phyloP scores from a whole-genome alignment of 2,888 invertebrate genomes.

The Plebejus anna region DNA sequence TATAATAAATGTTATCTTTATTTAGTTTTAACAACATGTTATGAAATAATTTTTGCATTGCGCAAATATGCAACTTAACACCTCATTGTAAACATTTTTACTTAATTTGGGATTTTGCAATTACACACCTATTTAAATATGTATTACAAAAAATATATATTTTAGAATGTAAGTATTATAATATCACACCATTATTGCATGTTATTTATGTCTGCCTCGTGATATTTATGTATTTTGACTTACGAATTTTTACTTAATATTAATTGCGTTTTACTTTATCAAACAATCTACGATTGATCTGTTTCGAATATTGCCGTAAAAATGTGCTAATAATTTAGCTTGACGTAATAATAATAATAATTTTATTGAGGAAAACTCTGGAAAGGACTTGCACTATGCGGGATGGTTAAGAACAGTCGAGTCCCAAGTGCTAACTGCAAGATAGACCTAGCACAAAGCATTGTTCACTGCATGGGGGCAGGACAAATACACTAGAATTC shows the following conservation, averaged over 20 bases:
- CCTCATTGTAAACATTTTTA: background rate
- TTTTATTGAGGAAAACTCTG: background rate
- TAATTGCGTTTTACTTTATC: too few relatives aligned
- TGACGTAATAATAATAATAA: background rate
- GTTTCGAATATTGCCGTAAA: too few relatives aligned
- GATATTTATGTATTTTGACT: too few relatives aligned
- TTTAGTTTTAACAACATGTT: background rate
- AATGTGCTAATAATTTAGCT: too few relatives aligned
- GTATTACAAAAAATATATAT: background rate
- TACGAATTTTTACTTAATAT: too few relatives aligned
- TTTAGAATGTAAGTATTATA: too few relatives aligned
- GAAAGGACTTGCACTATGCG: background rate
- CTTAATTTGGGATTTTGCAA: background rate
- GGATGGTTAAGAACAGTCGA: constrained; percentile 31
- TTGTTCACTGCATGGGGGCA: constrained; percentile 12
- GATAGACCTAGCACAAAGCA: constrained; percentile 11
- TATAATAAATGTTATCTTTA: background rate
- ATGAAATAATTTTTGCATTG: constrained; percentile 7
- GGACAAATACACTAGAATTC: background rate
- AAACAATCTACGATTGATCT: too few relatives aligned
- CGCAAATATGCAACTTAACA: background rate
- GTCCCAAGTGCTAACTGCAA: constrained; percentile 8
- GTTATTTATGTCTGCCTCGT: too few relatives aligned
- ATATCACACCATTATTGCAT: too few relatives aligned
- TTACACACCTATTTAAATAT: background rate